These are phyloP conservation scores for Bubalus kerabau DNA, from an alignment of 2,113 vertebrate species.

Conservation along the genomic window DNA sequence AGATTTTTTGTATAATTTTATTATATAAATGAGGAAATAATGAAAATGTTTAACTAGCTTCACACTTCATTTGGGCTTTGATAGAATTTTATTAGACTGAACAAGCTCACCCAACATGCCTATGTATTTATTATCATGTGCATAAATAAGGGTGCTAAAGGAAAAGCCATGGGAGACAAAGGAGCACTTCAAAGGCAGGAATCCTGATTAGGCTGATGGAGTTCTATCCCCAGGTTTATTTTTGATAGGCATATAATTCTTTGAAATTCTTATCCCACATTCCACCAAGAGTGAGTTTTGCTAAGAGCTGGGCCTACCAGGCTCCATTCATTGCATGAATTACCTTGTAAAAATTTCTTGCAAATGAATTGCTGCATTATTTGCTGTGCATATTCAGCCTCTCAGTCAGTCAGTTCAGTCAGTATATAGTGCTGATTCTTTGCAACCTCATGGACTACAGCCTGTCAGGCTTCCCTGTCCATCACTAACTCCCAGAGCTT, in stretches of 20 bases:
- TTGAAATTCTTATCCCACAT: slow-evolving; percentile 52
- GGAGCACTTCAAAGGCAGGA: slow-evolving; percentile 36
- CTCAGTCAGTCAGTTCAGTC: neutral
- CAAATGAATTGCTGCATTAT: slow-evolving; percentile 24
- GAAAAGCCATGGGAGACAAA: slow-evolving; percentile 42
- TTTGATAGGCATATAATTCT: slow-evolving; percentile 55
- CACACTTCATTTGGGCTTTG: slow-evolving; percentile 38
- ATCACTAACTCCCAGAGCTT: neutral
- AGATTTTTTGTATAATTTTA: slow-evolving; percentile 33
- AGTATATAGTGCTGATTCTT: accelerated
- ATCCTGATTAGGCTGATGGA: slow-evolving; percentile 5
- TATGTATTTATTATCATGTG: slow-evolving; percentile 30
- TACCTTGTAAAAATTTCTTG: slow-evolving; percentile 29
- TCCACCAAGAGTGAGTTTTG: slow-evolving; percentile 19
- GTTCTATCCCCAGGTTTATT: slow-evolving; percentile 55
- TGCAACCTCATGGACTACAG: neutral
- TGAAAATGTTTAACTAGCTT: slow-evolving; percentile 45
- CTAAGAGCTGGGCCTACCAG: neutral
- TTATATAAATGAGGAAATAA: slow-evolving; percentile 28
- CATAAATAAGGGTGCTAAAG: neutral
- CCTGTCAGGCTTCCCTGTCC: neutral
- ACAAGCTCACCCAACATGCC: neutral
- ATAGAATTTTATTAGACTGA: slow-evolving; percentile 37
- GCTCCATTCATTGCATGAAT: slow-evolving; percentile 19
- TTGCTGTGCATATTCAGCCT: neutral